phyloP scores from a whole-genome alignment of 1,140 invertebrate genomes.

The Ditylenchus dipsaci region DNA sequence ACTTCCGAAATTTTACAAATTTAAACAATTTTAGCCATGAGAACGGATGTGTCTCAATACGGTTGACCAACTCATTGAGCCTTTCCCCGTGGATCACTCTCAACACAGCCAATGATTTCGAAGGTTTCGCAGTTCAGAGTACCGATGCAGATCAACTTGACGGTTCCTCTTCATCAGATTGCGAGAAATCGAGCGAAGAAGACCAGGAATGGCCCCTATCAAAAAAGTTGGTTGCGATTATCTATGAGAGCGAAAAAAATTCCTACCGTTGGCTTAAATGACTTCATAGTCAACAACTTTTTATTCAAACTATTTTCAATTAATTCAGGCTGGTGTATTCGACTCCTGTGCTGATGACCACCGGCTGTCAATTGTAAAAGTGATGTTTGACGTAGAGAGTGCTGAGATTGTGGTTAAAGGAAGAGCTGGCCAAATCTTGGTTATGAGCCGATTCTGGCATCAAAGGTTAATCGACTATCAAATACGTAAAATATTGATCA shows the following conservation, averaged over 20 bases:
- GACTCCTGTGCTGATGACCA: constrained; percentile 32
- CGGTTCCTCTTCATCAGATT: background rate
- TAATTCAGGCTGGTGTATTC: constrained; percentile 27
- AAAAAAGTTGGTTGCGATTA: constrained; percentile 22
- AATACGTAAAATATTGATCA: too few species aligned
- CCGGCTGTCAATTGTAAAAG: constrained; percentile 29
- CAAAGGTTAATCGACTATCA: too few species aligned
- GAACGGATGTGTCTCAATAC: constrained; percentile 24
- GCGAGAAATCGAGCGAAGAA: constrained; percentile 7
- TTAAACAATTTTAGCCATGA: constrained; percentile 20
- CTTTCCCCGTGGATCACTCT: constrained; percentile 24
- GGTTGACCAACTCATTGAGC: constrained; percentile 15
- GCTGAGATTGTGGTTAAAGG: constrained; percentile 31
- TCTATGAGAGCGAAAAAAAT: too few species aligned
- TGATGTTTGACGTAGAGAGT: constrained; percentile 21
- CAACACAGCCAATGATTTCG: constrained; percentile 28
- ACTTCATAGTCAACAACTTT: too few species aligned
- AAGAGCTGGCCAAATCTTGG: constrained; percentile 26
- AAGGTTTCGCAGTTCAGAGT: constrained; percentile 12
- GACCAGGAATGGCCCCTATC: constrained; percentile 19
- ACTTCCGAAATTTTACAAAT: too few species aligned
- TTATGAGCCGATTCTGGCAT: constrained; percentile 20
- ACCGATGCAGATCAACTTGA: background rate
- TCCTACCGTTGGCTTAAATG: too few species aligned
- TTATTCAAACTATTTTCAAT: too few species aligned